phyloP scores from a whole-genome alignment of 1,140 invertebrate genomes.

The Goniozus legneri region DNA sequence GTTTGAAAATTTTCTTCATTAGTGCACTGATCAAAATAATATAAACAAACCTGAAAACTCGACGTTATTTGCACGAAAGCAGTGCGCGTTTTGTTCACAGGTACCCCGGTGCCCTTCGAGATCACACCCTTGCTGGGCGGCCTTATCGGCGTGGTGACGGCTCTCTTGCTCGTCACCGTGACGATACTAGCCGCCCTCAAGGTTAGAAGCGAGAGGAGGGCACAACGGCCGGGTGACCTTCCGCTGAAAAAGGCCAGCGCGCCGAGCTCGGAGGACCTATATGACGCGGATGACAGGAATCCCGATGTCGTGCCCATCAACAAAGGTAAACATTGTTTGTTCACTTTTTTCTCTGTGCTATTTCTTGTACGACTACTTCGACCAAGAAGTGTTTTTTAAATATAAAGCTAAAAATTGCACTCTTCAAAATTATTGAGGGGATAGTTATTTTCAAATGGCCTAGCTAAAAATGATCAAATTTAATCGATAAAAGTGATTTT shows the following conservation, averaged over 20 bases:
- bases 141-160: conserved; percentile 68
- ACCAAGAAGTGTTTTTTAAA: too few relatives aligned
- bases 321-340: conserved; percentile 79
- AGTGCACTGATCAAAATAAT: too few relatives aligned
- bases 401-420: too few relatives aligned
- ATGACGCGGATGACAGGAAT: conserved; percentile 75
- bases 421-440: too few relatives aligned
- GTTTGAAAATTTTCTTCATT: too few relatives aligned
- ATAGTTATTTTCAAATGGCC: too few relatives aligned
- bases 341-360: too few relatives aligned
- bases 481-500: too few relatives aligned
- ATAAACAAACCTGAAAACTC: too few relatives aligned
- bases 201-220: conserved; percentile 57
- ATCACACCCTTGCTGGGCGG: conserved; percentile 73
- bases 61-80: conserved; percentile 42
- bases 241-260: conserved; percentile 66
- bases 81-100: conserved; percentile 55
- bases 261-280: conserved; percentile 67
- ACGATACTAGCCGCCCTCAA: conserved; percentile 69
- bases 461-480: too few relatives aligned
- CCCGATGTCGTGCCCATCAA: conserved; percentile 82
- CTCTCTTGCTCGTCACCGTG: conserved; percentile 66
- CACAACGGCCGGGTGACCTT: conserved; percentile 61
- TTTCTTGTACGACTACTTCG: too few relatives aligned
- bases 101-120: conserved; percentile 62